phyloP scores from a whole-genome alignment of 1,140 invertebrate species.

The Himalopsyche phryganea region DNA sequence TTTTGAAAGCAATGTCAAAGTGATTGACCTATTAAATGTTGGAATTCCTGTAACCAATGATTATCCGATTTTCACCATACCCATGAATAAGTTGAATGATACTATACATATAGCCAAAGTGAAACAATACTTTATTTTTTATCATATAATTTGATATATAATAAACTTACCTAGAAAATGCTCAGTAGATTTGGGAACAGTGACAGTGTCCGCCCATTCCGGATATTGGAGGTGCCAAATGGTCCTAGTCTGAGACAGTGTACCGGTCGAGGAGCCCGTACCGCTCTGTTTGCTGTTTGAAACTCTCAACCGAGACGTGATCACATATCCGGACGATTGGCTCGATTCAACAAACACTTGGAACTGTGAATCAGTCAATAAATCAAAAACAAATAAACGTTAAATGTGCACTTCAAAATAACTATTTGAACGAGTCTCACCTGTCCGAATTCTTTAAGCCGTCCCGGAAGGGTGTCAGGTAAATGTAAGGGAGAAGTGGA shows the following conservation, averaged over 20 bases:
- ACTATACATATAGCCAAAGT: too few relatives aligned
- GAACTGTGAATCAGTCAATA: slow-evolving; percentile 52
- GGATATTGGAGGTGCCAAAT: slow-evolving; percentile 81
- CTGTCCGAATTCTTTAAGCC: slow-evolving; percentile 51
- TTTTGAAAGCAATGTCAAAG: too few relatives aligned
- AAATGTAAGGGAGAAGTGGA: slow-evolving; percentile 39
- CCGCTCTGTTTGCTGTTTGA: slow-evolving; percentile 24
- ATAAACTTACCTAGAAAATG: slow-evolving; percentile 65
- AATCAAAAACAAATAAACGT: too few relatives aligned
- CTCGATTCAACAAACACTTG: slow-evolving; percentile 63
- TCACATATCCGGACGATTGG: slow-evolving; percentile 41
- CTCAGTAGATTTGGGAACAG: slow-evolving; percentile 60
- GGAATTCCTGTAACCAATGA: too few relatives aligned
- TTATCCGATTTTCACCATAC: too few relatives aligned
- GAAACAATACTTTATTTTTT: too few relatives aligned
- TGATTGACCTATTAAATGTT: too few relatives aligned
- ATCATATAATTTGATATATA: too few relatives aligned
- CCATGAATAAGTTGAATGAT: too few relatives aligned
- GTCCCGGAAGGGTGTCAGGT: slow-evolving; percentile 36
- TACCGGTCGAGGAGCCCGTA: slow-evolving; percentile 14
- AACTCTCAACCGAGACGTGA: slow-evolving; percentile 39
- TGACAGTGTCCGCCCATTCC: slow-evolving; percentile 68
- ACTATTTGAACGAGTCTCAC: too few relatives aligned
- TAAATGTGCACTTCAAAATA: too few relatives aligned
- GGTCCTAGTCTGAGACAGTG: slow-evolving; percentile 45